Percentiles rank a stretch among this genome's conserved stretches.
Evolutionary conservation across 2,113 vertebrate genomes (phyloP).

Genomic region (Camelus bactrianus): DNA sequence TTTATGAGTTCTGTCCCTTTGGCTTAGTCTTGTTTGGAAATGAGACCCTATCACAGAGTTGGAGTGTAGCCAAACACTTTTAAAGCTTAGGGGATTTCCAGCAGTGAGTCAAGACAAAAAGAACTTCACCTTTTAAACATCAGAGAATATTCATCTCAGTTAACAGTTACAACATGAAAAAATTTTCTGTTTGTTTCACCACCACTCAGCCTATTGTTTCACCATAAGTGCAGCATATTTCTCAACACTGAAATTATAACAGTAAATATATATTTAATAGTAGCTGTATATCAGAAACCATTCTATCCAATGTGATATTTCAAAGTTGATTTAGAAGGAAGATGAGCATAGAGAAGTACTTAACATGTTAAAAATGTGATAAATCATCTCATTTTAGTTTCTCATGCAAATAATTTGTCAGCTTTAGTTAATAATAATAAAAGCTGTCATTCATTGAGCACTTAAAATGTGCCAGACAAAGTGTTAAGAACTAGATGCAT

Average conservation of each 20-base stretch:
- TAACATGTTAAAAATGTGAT: conserved; percentile 51
- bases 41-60: conserved; percentile 31
- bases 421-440: conserved; percentile 42
- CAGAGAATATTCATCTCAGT: background rate
- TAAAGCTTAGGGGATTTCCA: conserved; percentile 39
- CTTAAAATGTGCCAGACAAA: background rate
- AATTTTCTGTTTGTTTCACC: background rate
- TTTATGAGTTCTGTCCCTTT: conserved; percentile 41
- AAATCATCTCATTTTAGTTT: conserved; percentile 42
- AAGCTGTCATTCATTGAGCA: background rate
- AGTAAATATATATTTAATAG: conserved; percentile 3
- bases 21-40: conserved; percentile 45
- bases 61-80: background rate
- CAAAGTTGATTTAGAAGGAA: conserved; percentile 53
- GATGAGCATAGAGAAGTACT: background rate
- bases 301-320: conserved; percentile 25
- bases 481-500: background rate
- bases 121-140: conserved; percentile 48
- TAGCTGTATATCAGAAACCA: background rate
- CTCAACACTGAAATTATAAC: conserved; percentile 12
- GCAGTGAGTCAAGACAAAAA: conserved; percentile 41
- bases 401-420: conserved; percentile 5
- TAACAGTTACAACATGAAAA: background rate
- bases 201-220: background rate
- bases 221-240: background rate